Conservation (phyloP, 2,113 vertebrate species). For the pig (Sus scrofa) region DNA sequence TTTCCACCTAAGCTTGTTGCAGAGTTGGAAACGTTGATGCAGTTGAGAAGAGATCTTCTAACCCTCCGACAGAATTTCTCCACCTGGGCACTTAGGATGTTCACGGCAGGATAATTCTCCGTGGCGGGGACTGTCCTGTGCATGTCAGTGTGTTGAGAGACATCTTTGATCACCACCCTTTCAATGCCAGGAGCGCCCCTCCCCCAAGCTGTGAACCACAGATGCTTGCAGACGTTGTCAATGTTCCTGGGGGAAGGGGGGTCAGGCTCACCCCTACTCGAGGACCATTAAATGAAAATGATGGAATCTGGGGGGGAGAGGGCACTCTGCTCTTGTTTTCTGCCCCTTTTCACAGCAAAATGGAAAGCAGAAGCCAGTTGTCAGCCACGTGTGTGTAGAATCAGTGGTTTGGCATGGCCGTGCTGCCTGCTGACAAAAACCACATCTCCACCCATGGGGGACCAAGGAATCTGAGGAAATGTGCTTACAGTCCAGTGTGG, state of each 20-base stretch:
- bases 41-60: too few relatives aligned
- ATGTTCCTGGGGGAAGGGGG: not conserved
- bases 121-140: accelerated
- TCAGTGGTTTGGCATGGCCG: not conserved
- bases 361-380: not conserved
- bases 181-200: accelerated
- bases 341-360: not conserved
- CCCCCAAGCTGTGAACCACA: not conserved
- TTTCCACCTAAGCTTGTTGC: not conserved
- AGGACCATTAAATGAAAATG: not conserved
- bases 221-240: not conserved
- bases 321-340: too few relatives aligned
- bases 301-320: not conserved
- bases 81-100: accelerated
- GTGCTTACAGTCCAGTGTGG: accelerated
- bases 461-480: not conserved
- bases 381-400: not conserved
- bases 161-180: not conserved
- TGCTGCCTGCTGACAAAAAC: not conserved
- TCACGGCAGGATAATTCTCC: not conserved
- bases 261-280: accelerated
- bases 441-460: not conserved
- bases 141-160: not conserved
- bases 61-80: accelerated
- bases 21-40: not conserved